These are phyloP conservation scores for Orthonyx spaldingii DNA, from an alignment of 2,113 vertebrate species.

Conservation along the genomic window DNA sequence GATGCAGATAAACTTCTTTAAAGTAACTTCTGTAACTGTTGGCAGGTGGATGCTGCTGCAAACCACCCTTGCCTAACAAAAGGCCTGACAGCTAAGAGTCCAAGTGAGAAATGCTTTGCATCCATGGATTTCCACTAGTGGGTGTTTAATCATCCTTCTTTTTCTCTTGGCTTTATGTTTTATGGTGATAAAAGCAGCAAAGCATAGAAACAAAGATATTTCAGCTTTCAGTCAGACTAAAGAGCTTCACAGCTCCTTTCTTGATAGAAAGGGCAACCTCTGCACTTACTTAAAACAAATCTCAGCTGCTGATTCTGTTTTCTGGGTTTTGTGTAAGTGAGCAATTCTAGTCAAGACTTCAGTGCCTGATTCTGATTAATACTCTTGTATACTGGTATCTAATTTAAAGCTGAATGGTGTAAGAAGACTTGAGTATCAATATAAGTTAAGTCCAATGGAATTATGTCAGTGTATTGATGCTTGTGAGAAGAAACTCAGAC, in stretches of 20 bases:
- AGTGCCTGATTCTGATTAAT: background rate
- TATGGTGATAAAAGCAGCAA: background rate
- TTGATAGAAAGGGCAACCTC: background rate
- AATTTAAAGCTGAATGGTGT: background rate
- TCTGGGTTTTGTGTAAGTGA: background rate
- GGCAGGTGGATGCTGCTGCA: background rate
- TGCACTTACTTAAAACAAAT: background rate
- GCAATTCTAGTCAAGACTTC: background rate
- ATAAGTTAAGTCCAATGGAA: background rate
- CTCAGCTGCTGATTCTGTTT: background rate
- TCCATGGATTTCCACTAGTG: background rate
- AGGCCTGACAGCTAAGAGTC: background rate
- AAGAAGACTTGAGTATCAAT: background rate
- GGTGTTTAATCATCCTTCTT: slow-evolving; percentile 22
- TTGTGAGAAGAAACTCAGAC: background rate
- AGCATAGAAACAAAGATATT: slow-evolving; percentile 11
- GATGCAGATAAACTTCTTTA: slow-evolving; percentile 31
- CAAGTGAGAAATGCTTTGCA: slow-evolving; percentile 2
- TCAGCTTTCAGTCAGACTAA: background rate
- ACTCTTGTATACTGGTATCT: background rate
- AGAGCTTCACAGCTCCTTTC: background rate
- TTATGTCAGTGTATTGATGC: background rate
- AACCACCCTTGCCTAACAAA: background rate
- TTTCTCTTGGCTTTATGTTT: slow-evolving; percentile 4
- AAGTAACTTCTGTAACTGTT: slow-evolving; percentile 10